phyloP scores from a whole-genome alignment of 2,797 vertebrate species.

The Lycodopsis pacificus region DNA sequence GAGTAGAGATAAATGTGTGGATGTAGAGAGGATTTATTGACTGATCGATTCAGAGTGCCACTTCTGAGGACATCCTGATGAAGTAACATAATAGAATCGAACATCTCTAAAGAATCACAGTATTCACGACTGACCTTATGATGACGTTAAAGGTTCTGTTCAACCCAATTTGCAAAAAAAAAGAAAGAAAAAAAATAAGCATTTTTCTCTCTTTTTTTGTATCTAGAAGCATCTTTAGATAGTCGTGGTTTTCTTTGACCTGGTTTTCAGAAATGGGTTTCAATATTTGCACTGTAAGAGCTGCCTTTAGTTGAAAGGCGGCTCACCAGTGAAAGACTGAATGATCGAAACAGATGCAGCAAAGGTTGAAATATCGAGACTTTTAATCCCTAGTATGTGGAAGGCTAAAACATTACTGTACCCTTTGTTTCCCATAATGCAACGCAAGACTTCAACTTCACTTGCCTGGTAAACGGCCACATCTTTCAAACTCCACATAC shows the following conservation, averaged over 20 bases:
- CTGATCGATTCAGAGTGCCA: neutral
- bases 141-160: slow-evolving; percentile 4
- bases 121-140: neutral
- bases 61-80: slow-evolving; percentile 13
- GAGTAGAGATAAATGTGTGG: slow-evolving; percentile 17
- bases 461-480: neutral
- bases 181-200: too few species aligned
- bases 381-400: neutral
- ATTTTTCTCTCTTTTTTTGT: too few species aligned
- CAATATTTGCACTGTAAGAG: neutral
- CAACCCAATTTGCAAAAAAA: too few species aligned
- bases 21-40: slow-evolving; percentile 20
- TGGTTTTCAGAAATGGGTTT: neutral
- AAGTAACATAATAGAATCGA: slow-evolving; percentile 2
- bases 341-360: neutral
- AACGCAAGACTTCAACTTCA: neutral
- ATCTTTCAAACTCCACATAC: neutral
- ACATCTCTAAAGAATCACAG: neutral
- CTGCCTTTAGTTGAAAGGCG: neutral
- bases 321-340: neutral
- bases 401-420: neutral
- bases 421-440: neutral
- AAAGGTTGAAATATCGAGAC: neutral
- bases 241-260: neutral
- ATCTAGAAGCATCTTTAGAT: neutral